A percentile compares a stretch with the other conserved stretches of the same genome.
Conservation (phyloP, 1,140 invertebrate genomes). For the Periplaneta americana region DNA sequence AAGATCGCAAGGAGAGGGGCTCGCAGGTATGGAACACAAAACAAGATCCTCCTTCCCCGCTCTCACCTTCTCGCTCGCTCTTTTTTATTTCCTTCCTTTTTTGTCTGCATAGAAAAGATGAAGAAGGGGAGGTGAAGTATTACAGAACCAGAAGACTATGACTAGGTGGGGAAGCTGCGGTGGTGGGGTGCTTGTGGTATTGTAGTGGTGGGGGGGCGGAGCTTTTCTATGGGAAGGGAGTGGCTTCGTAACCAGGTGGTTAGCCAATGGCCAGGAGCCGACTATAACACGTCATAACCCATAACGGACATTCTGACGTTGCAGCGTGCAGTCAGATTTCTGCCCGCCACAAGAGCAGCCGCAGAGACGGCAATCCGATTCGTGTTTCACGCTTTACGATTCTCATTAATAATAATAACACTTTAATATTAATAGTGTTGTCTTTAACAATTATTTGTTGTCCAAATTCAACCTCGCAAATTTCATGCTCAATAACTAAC, state of each 20-base stretch:
- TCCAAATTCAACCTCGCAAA: too few species aligned
- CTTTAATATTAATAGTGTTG: neutral
- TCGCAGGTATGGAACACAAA: neutral
- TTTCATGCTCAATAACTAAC: too few species aligned
- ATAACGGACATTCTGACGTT: neutral
- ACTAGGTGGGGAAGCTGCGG: neutral
- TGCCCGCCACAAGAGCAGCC: neutral
- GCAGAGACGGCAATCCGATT: neutral
- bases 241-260: slow-evolving; percentile 3
- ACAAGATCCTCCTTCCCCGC: neutral
- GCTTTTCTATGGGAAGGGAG: neutral
- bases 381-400: neutral
- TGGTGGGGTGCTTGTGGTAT: neutral
- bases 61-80: neutral
- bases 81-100: neutral
- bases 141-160: neutral
- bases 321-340: neutral
- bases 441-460: too few species aligned
- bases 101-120: neutral
- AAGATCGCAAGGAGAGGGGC: neutral
- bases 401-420: neutral
- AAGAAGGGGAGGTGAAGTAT: neutral
- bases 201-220: neutral
- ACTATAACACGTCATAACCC: neutral
- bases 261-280: neutral